Evolutionary conservation across 1,140 invertebrate genomes (phyloP).

Genomic region (Argopecten irradians): DNA sequence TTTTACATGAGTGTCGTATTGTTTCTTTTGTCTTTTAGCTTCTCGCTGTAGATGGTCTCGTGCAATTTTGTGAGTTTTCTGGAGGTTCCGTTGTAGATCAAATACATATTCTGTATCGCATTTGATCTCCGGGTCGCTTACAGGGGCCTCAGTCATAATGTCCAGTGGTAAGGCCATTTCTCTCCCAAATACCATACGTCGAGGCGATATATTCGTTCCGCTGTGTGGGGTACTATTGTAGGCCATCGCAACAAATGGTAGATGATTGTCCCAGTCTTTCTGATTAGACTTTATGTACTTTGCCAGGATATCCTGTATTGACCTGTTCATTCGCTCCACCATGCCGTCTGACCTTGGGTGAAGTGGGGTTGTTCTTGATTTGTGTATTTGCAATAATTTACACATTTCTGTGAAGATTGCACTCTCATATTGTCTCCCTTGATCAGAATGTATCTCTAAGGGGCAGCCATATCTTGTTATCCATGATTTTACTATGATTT

Average conservation of each 20-base stretch:
- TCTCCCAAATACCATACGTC: slow-evolving; percentile 43
- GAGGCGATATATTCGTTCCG: slow-evolving; percentile 31
- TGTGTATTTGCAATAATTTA: slow-evolving; percentile 42
- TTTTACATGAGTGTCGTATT: slow-evolving; percentile 35
- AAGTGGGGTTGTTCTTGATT: slow-evolving; percentile 41
- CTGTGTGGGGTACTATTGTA: slow-evolving; percentile 34
- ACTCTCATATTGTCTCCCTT: slow-evolving; percentile 62
- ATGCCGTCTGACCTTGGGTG: slow-evolving; percentile 54
- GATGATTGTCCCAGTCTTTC: slow-evolving; percentile 44
- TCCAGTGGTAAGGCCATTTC: slow-evolving; percentile 34
- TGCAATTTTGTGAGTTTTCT: slow-evolving; percentile 32
- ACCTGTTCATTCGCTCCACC: slow-evolving; percentile 52
- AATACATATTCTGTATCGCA: slow-evolving; percentile 9
- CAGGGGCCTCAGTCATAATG: not conserved
- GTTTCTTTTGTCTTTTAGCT: slow-evolving; percentile 40
- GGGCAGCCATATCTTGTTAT: slow-evolving; percentile 35
- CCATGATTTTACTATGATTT: slow-evolving; percentile 30
- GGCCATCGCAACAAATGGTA: slow-evolving; percentile 39
- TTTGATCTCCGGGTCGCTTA: not conserved
- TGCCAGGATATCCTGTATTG: slow-evolving; percentile 37
- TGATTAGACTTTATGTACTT: slow-evolving; percentile 30
- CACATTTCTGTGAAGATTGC: slow-evolving; percentile 45
- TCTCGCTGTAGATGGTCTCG: not conserved
- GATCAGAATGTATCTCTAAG: slow-evolving; percentile 66
- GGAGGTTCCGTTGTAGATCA: not conserved